These are phyloP conservation scores for Hypena proboscidalis DNA, from an alignment of 2,888 invertebrate species.

Conservation along the genomic window DNA sequence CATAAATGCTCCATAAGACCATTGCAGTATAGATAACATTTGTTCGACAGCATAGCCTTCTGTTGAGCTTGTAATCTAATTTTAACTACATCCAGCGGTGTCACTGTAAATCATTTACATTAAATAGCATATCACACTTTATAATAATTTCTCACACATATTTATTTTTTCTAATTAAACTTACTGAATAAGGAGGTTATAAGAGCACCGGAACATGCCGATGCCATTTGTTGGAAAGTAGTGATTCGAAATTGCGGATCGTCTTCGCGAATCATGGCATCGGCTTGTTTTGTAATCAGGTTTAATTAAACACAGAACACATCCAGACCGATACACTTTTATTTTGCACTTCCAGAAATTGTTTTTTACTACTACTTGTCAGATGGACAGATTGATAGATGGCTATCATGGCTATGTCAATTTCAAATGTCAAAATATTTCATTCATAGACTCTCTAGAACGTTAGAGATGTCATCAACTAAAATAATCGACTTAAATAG, in stretches of 20 bases:
- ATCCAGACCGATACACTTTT: constrained; percentile 27
- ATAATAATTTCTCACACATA: neutral
- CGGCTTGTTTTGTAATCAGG: constrained; percentile 15
- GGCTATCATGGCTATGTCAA: constrained; percentile 1
- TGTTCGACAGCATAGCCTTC: constrained; percentile 91
- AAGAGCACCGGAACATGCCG: constrained; percentile 95
- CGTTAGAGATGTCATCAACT: too few species aligned
- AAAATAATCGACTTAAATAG: too few species aligned
- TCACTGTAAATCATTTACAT: constrained; percentile 88
- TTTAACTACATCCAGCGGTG: constrained; percentile 99
- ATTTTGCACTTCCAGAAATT: constrained; percentile 7
- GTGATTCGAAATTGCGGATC: constrained; percentile 92
- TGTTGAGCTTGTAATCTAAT: constrained; percentile 98
- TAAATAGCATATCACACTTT: neutral
- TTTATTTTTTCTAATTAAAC: constrained; percentile 42
- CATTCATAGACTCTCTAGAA: constrained; percentile 1
- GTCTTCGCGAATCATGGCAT: constrained; percentile 84
- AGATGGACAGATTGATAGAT: too few species aligned
- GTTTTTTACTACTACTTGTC: constrained; percentile 9
- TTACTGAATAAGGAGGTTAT: constrained; percentile 95
- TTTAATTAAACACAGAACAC: constrained; percentile 20
- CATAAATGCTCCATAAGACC: constrained; percentile 99
- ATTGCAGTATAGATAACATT: constrained; percentile 98
- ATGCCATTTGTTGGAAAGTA: constrained; percentile 92
- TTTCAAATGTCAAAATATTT: too few species aligned